Evolutionary conservation across 1,140 invertebrate species (phyloP), one percentile per base, ranked within the genome.

Genomic region (Argopecten irradians): DNA sequence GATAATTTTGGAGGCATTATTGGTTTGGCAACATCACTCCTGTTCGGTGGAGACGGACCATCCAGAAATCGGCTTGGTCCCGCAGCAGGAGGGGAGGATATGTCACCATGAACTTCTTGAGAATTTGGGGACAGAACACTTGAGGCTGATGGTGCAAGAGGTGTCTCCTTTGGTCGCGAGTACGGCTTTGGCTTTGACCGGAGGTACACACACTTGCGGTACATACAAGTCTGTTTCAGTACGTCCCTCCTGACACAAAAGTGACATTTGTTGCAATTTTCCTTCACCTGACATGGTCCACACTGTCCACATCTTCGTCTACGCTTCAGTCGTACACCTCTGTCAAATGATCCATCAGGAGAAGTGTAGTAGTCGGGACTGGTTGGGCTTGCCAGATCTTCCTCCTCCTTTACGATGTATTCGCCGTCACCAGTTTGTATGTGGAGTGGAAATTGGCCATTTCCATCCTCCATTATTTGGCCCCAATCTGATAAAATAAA

Each of bases 141-240:
- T 41, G 83, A 35, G 35, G 55, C 22, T n/a, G 41, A 71, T 71
- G 71, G 43, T 34, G 28, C 87, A 11, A 82, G 55, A 32, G 82
- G 86, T 71, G 35, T 71, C 39, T 46, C 46, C 39, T 85, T 83
- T 43, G 88, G 85, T 22, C 92, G 89, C 41, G 92, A 91, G 83
- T 93, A 91, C 35, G 93, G 92, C 88, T 93, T 92, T 34, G 93
- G 93, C 87, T 94, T 94, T 83, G 91, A 92, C 36, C 94, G 90
- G 55, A 94, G 90, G 88, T 94, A 95, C 7, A 94, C 90, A 93
- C 93, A 94, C 88, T 94, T 95, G 82, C 94, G 55, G 86, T 95
- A 95, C 34, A 95, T 93, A 89, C 94, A 95, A 0, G 94, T 93
- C 84, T 95, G 94, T 88, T 95, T 95, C 8, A 95, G 88, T 5